Conservation (phyloP, 2,113 vertebrate species). For the human region GRCh38 chr2:183116501-183117000, state of each 20-base stretch:
- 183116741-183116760: background rate
- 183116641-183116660: background rate
- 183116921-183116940: background rate
- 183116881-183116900: background rate
- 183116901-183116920: background rate
- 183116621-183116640: background rate
- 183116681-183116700: conserved; percentile 36
- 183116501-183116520: background rate
- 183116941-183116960: conserved; percentile 4
- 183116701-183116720: background rate
- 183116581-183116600: background rate
- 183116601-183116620: background rate
- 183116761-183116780: background rate
- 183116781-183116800: background rate
- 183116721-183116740: conserved; percentile 19
- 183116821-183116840: background rate
- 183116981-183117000: no score
- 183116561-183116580: background rate
- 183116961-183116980: no score
- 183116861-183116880: background rate
- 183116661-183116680: background rate
- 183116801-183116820: conserved; percentile 32
- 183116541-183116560: background rate
- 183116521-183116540: background rate
- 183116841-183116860: background rate